Conservation (phyloP, 2,888 invertebrate species). For the Sturmia bella region DNA sequence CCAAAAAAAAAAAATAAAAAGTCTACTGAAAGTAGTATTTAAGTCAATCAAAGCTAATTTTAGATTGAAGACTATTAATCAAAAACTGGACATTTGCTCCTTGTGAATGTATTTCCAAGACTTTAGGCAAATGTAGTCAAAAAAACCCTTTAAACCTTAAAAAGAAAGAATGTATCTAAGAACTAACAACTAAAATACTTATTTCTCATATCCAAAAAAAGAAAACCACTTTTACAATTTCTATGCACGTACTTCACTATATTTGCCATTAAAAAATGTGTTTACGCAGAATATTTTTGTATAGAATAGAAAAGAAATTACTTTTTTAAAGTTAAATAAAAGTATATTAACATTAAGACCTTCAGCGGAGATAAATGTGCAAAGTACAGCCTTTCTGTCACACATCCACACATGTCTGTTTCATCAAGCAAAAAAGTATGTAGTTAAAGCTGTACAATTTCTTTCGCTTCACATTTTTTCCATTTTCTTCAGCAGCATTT, state of each 20-base stretch:
- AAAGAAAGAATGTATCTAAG: no score
- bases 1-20: no score
- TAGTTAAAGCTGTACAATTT: slow-evolving; percentile 16
- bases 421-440: slow-evolving; percentile 28
- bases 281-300: slow-evolving; percentile 9
- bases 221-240: slow-evolving; percentile 19
- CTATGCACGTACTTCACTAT: slow-evolving; percentile 21
- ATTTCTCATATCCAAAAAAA: no score
- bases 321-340: not conserved
- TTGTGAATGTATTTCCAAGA: no score
- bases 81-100: no score
- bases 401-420: slow-evolving; percentile 15
- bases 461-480: slow-evolving; percentile 6
- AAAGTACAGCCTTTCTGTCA: not conserved
- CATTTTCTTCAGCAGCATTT: slow-evolving; percentile 2
- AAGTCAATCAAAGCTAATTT: no score
- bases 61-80: no score
- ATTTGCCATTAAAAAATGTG: slow-evolving; percentile 34
- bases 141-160: no score
- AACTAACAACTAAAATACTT: no score
- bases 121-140: no score
- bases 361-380: slow-evolving; percentile 1
- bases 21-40: no score
- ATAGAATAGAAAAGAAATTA: not conserved
- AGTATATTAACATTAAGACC: not conserved